phyloP scores from a whole-genome alignment of 2,888 invertebrate species.

The Venustoraphidia nigricollis region DNA sequence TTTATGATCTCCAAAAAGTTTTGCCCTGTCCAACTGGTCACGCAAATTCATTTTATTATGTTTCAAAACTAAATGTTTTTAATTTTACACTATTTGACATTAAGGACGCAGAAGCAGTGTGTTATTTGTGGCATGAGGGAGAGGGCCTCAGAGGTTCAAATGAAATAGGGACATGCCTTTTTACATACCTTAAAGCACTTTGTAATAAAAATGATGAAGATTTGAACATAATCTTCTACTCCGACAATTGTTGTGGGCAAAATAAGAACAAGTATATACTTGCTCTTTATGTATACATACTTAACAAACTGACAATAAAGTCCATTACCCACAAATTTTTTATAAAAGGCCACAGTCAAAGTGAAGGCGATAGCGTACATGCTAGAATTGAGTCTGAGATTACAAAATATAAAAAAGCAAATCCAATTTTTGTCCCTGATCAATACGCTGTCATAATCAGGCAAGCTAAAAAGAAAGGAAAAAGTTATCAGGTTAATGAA shows the following conservation, averaged over 20 bases:
- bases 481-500: slow-evolving; percentile 6
- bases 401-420: slow-evolving; percentile 1
- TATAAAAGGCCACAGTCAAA: slow-evolving; percentile 20
- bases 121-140: no score
- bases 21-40: slow-evolving; percentile 12
- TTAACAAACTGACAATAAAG: slow-evolving; percentile 7
- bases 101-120: no score
- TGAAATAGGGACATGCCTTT: no score
- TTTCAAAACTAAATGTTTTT: slow-evolving; percentile 1
- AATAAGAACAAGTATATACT: slow-evolving; percentile 14
- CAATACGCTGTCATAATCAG: slow-evolving; percentile 6
- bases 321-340: slow-evolving; percentile 19
- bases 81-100: slow-evolving; percentile 16
- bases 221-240: no score
- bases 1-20: slow-evolving; percentile 13
- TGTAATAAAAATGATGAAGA: no score
- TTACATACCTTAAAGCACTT: no score
- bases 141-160: no score
- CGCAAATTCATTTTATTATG: slow-evolving; percentile 11
- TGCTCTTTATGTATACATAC: slow-evolving; percentile 11
- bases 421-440: not conserved
- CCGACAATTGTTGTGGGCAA: not conserved
- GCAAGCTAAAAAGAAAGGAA: slow-evolving; percentile 6
- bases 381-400: slow-evolving; percentile 16
- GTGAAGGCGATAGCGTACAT: slow-evolving; percentile 20